Evolutionary conservation across 2,888 invertebrate species (phyloP), one percentile per base, ranked within the genome.

Genomic region (Pollenia griseotomentosa): DNA sequence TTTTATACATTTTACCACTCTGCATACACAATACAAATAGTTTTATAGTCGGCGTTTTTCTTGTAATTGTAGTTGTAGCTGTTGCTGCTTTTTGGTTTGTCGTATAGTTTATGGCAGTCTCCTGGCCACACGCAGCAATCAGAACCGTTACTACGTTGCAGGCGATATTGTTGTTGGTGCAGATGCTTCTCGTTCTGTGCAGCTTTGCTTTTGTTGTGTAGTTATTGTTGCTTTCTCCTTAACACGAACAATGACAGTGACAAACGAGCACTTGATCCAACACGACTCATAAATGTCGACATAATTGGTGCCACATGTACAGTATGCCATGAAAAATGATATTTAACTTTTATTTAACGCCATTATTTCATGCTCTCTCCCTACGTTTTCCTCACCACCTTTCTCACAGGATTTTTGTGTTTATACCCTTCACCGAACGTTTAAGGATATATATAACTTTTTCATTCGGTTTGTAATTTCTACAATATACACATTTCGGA

Each of bases 201-300:
- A 53, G 23, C 19, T 48, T 63, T 44, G 44, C 10, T 63, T 11
- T 40, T 33, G 46, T 77, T 2, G 44, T 40, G 46, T 46, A 40
- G 40, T 55, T 77, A 8, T 74, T 83, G 57, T 48, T 81, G 63
- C 14, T 71, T 55, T 48, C 10, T 40, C n/a, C 71, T 46, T 70
- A 33, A 66, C 51, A 59, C 78, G 78, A 78, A 84, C 81, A 87
- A 84, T 84, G 87, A 82, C 87, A 87, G 63, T 84, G 87, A 87
- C 74, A 84, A 84, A 87, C 84, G 87, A 87, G 87, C 81, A 84
- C 74, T 87, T 87, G 87, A 87, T 84, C 87, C 84, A 87, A 84
- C 84, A 87, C 77, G 87, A 87, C 87, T 87, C 87, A 87, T 87
- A 87, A 87, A 87, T 87, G 87, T 87, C 84, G 84, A 74, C 87